phyloP scores from a whole-genome alignment of 2,113 vertebrate genomes.

The Larimichthys polyactis region DNA sequence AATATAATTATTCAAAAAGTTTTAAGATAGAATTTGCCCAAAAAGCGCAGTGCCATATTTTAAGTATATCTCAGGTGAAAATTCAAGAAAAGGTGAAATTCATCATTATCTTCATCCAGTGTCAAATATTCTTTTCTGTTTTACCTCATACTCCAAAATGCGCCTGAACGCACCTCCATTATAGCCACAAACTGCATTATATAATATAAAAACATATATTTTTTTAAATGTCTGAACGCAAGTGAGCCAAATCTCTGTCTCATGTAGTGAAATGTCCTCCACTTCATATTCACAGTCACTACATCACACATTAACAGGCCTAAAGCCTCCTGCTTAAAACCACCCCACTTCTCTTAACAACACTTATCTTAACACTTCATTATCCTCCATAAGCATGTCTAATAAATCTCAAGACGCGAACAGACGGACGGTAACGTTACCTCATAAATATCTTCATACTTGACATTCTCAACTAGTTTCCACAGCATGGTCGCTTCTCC shows the following conservation, averaged over 20 bases:
- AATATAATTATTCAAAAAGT: background rate
- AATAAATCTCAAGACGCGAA: conserved; percentile 22
- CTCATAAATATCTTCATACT: conserved; percentile 99
- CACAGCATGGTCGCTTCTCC: conserved; percentile 99
- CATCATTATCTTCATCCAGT: background rate
- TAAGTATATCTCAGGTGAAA: background rate
- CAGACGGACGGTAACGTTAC: conserved; percentile 84
- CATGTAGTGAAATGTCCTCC: background rate
- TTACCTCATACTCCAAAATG: background rate
- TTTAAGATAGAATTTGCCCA: background rate
- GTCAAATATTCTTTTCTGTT: background rate
- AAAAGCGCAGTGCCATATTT: background rate
- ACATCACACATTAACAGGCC: conserved; percentile 30
- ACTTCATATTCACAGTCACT: background rate
- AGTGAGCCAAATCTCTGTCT: too few relatives aligned
- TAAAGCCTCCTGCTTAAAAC: conserved; percentile 30
- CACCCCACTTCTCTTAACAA: background rate
- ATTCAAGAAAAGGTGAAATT: background rate
- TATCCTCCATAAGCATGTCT: background rate
- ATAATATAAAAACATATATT: background rate
- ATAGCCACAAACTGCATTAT: background rate
- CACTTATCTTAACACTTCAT: conserved; percentile 2
- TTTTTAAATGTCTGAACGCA: background rate
- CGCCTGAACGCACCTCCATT: background rate
- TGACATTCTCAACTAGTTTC: conserved; percentile 99